Conservation (phyloP, 2,797 vertebrate species). For the Parotocinclus haroldoi region DNA sequence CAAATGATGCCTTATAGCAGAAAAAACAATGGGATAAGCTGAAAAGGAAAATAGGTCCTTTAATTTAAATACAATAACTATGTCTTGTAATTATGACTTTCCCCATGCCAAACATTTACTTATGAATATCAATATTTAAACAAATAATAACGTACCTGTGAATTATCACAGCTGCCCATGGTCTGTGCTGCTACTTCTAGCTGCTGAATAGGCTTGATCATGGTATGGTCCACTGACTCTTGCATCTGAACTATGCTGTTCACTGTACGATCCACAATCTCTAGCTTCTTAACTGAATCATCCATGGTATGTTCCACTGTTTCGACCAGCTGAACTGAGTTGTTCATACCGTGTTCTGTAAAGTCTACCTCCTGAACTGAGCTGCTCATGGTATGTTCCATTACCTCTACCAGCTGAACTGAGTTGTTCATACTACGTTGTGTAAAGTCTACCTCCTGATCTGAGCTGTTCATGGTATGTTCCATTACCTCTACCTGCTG, state of each 20-base stretch:
- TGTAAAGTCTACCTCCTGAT: neutral
- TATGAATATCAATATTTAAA: too few species aligned
- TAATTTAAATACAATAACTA: too few species aligned
- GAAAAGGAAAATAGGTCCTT: too few species aligned
- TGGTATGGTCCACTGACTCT: neutral
- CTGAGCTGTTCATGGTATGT: neutral
- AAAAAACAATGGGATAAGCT: too few species aligned
- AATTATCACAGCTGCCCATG: slow-evolving; percentile 41
- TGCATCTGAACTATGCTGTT: neutral
- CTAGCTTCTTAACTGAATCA: too few species aligned
- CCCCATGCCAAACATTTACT: too few species aligned
- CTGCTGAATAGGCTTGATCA: neutral
- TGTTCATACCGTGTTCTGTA: neutral
- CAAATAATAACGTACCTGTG: slow-evolving; percentile 57
- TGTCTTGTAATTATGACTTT: too few species aligned
- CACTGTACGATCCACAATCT: neutral
- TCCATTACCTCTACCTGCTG: neutral
- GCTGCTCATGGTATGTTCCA: neutral
- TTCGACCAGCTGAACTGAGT: neutral
- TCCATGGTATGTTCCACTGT: too few species aligned
- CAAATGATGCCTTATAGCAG: too few species aligned
- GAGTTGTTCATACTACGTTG: neutral
- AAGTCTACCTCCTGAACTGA: neutral
- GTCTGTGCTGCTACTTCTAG: slow-evolving; percentile 20
- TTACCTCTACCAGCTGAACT: neutral